phyloP scores from a whole-genome alignment of 2,113 vertebrate species.

The Elephas maximus region DNA sequence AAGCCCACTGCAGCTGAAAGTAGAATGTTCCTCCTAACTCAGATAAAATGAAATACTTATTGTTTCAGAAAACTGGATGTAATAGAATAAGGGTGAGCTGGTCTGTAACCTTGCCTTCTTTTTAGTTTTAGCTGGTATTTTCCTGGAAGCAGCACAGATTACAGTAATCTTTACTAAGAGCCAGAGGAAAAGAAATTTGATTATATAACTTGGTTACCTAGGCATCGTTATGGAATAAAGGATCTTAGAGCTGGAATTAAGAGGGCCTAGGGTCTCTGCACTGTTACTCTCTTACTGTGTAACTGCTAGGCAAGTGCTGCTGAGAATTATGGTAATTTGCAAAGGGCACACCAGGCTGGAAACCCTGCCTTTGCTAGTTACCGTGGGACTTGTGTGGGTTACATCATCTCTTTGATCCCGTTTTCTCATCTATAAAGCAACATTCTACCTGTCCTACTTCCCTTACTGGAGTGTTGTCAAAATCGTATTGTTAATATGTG shows the following conservation, averaged over 20 bases:
- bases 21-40: background rate
- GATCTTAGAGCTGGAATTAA: slow-evolving; percentile 24
- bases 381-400: background rate
- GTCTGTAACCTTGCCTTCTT: background rate
- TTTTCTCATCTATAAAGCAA: background rate
- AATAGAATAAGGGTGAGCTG: background rate
- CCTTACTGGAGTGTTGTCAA: background rate
- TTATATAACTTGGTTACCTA: background rate
- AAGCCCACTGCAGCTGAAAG: background rate
- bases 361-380: background rate
- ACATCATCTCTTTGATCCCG: slow-evolving; percentile 1
- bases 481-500: background rate
- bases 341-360: background rate
- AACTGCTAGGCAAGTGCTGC: background rate
- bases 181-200: background rate
- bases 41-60: background rate
- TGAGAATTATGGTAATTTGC: background rate
- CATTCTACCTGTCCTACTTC: background rate
- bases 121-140: slow-evolving; percentile 15
- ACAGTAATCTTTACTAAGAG: background rate
- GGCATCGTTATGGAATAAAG: background rate
- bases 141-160: background rate
- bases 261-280: background rate
- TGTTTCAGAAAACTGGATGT: background rate
- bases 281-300: background rate